phyloP scores from a whole-genome alignment of 1,140 invertebrate species.

The Chlorops oryzae region DNA sequence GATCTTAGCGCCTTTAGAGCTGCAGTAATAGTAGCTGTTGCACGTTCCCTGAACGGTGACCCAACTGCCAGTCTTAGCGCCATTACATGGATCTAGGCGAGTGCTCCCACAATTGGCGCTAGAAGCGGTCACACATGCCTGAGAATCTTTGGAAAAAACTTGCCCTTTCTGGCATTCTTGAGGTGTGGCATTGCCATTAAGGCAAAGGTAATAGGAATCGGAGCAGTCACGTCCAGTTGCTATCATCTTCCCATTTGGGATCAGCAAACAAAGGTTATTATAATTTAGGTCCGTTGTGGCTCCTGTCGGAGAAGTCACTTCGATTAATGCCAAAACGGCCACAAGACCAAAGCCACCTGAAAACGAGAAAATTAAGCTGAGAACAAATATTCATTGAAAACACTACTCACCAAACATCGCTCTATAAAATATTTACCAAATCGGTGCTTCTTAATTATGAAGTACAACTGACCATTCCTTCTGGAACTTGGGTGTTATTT shows the following conservation, averaged over 20 bases:
- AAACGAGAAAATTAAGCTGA: no score
- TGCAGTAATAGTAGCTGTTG: constrained; percentile 23
- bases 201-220: constrained; percentile 22
- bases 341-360: no score
- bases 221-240: constrained; percentile 21
- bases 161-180: constrained; percentile 9
- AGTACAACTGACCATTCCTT: no score
- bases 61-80: constrained; percentile 16
- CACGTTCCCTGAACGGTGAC: constrained; percentile 15
- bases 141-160: constrained; percentile 9
- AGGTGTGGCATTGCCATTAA: constrained; percentile 10
- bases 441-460: no score
- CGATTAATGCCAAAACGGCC: no score
- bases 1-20: constrained; percentile 8
- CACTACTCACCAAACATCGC: no score
- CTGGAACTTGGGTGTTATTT: no score
- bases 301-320: no score
- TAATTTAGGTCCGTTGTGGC: constrained; percentile 16
- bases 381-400: no score
- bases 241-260: constrained; percentile 16
- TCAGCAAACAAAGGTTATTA: constrained; percentile 21
- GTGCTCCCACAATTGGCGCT: constrained; percentile 16
- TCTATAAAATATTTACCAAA: no score
- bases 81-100: constrained; percentile 14
- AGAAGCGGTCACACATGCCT: not conserved